Percentiles rank a stretch among this genome's conserved stretches.
Conservation (phyloP, 2,113 vertebrate genomes). For the Macquaria ambigua region DNA sequence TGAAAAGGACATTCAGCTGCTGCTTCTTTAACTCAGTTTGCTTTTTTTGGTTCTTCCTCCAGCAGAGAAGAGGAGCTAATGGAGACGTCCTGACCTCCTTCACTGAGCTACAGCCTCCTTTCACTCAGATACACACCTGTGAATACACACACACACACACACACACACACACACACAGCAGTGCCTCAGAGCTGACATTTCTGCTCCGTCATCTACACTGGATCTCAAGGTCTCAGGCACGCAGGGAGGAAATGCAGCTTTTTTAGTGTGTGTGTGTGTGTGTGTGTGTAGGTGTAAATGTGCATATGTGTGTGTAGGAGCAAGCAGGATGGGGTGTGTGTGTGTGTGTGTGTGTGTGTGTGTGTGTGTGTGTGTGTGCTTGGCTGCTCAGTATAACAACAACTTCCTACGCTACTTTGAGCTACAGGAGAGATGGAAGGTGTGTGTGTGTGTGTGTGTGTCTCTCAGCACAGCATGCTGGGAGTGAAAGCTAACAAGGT, state of each 20-base stretch:
- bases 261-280: neutral
- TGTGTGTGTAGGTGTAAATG: neutral
- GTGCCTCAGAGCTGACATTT: slow-evolving; percentile 9
- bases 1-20: neutral
- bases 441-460: neutral
- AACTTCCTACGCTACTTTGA: neutral
- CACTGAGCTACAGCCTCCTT: slow-evolving; percentile 13
- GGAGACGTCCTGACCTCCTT: slow-evolving; percentile 19
- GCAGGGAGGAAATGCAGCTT: neutral
- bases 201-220: slow-evolving; percentile 28
- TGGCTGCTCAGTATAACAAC: neutral
- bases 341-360: neutral
- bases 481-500: neutral
- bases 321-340: no score
- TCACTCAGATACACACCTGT: slow-evolving; percentile 18
- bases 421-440: neutral
- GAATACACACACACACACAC: slow-evolving; percentile 5
- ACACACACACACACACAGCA: slow-evolving; percentile 1
- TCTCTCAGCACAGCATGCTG: neutral
- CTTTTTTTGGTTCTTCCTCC: neutral
- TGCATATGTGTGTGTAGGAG: neutral
- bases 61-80: slow-evolving; percentile 26
- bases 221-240: slow-evolving; percentile 11
- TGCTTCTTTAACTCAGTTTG: neutral
- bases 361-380: neutral